Percentiles rank a stretch among this genome's conserved stretches.
phyloP scores from a whole-genome alignment of 2,797 vertebrate species.

The Propithecus perrieri region DNA sequence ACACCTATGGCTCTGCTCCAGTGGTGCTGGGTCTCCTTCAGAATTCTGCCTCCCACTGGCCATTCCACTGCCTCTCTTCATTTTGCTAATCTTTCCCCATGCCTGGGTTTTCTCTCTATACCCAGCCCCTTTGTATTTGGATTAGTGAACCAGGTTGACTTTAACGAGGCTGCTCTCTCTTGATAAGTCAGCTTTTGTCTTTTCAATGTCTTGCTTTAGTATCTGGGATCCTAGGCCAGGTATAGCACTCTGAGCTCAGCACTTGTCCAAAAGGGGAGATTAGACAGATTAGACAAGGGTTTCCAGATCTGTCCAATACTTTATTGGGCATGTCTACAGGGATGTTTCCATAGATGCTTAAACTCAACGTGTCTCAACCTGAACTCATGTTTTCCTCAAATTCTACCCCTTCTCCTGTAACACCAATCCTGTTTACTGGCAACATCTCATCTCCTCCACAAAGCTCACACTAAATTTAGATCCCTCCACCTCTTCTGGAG shows the following conservation, averaged over 20 bases:
- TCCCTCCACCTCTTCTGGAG: accelerated
- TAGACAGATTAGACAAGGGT: background rate
- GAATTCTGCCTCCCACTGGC: background rate
- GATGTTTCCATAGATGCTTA: background rate
- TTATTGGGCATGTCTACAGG: background rate
- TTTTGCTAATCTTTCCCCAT: background rate
- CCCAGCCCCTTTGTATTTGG: background rate
- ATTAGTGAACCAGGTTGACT: background rate
- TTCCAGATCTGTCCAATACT: background rate
- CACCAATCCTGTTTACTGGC: background rate
- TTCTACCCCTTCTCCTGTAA: background rate
- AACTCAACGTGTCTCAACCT: background rate
- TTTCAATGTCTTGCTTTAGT: background rate
- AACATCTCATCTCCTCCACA: background rate
- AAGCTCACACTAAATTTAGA: background rate
- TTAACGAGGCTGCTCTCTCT: background rate
- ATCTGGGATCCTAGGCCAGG: background rate
- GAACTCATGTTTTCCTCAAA: background rate
- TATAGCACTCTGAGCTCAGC: background rate
- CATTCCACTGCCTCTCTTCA: background rate
- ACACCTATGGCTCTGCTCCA: accelerated
- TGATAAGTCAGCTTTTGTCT: background rate
- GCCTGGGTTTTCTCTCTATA: background rate
- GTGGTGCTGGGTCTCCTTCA: background rate
- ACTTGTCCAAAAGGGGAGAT: background rate